Evolutionary conservation across 2,888 invertebrate species (phyloP).

Genomic region (Cyaniris semiargus): DNA sequence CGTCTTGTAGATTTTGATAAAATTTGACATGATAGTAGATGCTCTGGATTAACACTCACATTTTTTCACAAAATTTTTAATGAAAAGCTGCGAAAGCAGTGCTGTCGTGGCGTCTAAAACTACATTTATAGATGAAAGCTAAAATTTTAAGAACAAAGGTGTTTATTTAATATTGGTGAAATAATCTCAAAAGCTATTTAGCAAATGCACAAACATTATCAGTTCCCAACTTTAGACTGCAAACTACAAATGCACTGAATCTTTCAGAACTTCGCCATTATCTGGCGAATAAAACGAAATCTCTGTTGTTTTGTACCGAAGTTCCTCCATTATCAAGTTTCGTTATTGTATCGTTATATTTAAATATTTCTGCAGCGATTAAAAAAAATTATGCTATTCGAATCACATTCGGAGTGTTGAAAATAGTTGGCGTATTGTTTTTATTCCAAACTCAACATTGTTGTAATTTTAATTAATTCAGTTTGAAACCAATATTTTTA

Average conservation of each 20-base stretch:
- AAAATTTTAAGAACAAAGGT: background rate
- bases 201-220: constrained; percentile 1
- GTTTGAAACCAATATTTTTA: background rate
- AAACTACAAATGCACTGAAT: background rate
- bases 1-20: too few species aligned
- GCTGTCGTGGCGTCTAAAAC: too few species aligned
- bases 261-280: background rate
- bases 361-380: background rate
- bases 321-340: background rate
- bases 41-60: too few species aligned
- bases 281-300: background rate
- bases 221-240: background rate
- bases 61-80: too few species aligned
- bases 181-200: background rate
- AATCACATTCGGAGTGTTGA: background rate
- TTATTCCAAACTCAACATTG: background rate
- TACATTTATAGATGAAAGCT: background rate
- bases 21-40: too few species aligned
- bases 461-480: background rate
- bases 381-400: background rate
- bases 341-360: background rate
- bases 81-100: too few species aligned
- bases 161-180: background rate
- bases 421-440: background rate
- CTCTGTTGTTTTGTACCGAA: background rate